Evolutionary conservation across 2,113 vertebrate species (phyloP).

Genomic region (Pygathrix nemaeus): DNA sequence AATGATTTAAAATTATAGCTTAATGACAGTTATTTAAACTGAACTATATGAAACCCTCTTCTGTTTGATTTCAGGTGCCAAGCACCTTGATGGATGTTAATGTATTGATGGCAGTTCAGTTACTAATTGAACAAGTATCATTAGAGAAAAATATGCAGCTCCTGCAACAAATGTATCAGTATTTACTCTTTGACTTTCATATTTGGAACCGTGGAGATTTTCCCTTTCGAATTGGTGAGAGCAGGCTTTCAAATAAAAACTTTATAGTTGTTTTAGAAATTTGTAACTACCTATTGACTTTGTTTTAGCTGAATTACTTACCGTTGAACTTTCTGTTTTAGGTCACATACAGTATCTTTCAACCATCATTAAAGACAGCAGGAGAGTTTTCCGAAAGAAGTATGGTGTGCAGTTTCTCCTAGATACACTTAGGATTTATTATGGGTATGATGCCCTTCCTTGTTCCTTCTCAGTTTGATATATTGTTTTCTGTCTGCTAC

Average conservation of each 20-base stretch:
- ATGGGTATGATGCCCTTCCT: conserved; percentile 88
- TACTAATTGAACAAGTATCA: conserved; percentile 95
- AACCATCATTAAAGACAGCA: conserved; percentile 97
- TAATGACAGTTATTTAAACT: conserved; percentile 17
- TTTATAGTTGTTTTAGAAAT: conserved; percentile 45
- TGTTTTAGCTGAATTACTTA: conserved; percentile 65
- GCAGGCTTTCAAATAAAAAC: neutral
- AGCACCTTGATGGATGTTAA: conserved; percentile 93
- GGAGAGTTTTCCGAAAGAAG: conserved; percentile 96
- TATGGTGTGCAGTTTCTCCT: conserved; percentile 97
- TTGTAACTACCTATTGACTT: conserved; percentile 28
- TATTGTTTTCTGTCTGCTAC: conserved; percentile 36
- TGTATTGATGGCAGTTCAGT: conserved; percentile 93
- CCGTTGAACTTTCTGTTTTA: conserved; percentile 79
- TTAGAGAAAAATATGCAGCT: conserved; percentile 93
- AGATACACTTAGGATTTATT: conserved; percentile 94
- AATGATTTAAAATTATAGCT: conserved; percentile 6
- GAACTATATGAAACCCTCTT: conserved; percentile 29
- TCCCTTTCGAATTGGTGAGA: conserved; percentile 94
- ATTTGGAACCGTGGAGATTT: conserved; percentile 99
- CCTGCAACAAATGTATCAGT: conserved; percentile 94
- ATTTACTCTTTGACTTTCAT: conserved; percentile 96
- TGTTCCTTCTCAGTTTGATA: conserved; percentile 33
- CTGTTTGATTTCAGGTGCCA: conserved; percentile 87
- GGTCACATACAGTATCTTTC: conserved; percentile 99